Evolutionary conservation across 2,113 vertebrate genomes (phyloP), one percentile per base, ranked within the genome.

Genomic region (Hipposideros armiger): DNA sequence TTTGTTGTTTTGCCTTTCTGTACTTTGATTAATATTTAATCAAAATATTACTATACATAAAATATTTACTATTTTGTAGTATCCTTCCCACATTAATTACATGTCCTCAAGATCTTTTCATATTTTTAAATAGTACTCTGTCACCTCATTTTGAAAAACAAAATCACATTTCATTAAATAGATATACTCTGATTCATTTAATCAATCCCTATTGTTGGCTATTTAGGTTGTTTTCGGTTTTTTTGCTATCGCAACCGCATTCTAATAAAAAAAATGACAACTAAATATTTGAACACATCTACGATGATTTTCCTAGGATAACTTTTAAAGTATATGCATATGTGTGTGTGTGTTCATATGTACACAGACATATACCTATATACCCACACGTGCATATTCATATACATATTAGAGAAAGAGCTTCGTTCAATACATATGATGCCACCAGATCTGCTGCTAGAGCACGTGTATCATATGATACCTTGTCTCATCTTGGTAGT

Each of bases 381-480:
- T 4, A 42, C 36, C 6, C 19, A 3, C 16, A 28, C 69, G 42
- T 11, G 36, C 50, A 26, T 60, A 36, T 28, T 72, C 30, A 36
- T 9, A 11, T 11, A 45, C 19, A 11, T 24, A 19, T 7, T 24
- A 58, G 66, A 36, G 36, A 58, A 83, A 40, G 56, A n/a, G 22
- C 74, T 77, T 89, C 28, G 4, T 45, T 47, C 11, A 15, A 24
- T 52, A 19, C 32, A 11, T 14, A 3, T 1, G 16, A 7, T 69
- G 60, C n/a, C 7, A 8, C 52, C 20, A 17, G 19, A 3, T 14
- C 1, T 20, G 20, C 11, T 14, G 2, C 7, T 9, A 2, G 0
- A 36, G 17, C 17, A 14, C 10, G 2, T 2, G 0, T 1, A 4
- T 19, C 10, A 14, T 3, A 1, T 8, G n/a, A 5, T 24, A 13